Conservation (phyloP, 1,140 invertebrate genomes). For the Lasioglossum baleicum region DNA sequence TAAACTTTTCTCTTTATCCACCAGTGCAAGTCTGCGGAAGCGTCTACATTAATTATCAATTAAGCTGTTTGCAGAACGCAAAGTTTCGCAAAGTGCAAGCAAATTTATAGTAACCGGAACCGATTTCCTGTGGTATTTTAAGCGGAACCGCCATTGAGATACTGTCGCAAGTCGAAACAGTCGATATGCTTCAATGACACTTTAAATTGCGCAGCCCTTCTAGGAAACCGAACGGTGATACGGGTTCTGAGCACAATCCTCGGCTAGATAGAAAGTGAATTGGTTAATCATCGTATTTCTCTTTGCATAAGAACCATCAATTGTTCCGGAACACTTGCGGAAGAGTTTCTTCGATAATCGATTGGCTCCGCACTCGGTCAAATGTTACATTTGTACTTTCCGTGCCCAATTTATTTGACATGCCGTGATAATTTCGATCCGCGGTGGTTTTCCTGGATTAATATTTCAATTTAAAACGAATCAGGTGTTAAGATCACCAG, state of each 20-base stretch:
- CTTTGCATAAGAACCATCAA: slow-evolving; percentile 7
- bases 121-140: not conserved
- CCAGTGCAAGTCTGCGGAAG: no score
- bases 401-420: not conserved
- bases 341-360: slow-evolving; percentile 3
- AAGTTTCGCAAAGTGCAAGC: not conserved
- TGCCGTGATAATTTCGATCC: not conserved
- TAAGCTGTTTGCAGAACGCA: no score
- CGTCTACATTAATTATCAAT: no score
- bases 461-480: not conserved
- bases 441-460: not conserved
- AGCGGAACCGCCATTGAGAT: not conserved
- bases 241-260: not conserved
- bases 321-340: not conserved
- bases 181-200: slow-evolving; percentile 12
- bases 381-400: not conserved
- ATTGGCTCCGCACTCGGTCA: not conserved
- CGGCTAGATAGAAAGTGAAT: not conserved
- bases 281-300: not conserved
- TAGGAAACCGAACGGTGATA: not conserved
- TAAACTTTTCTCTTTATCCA: no score
- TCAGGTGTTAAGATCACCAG: no score
- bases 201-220: slow-evolving; percentile 15
- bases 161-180: slow-evolving; percentile 3
- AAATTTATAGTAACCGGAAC: not conserved